phyloP scores from a whole-genome alignment of 2,113 vertebrate genomes.

The Calyptomena viridis region DNA sequence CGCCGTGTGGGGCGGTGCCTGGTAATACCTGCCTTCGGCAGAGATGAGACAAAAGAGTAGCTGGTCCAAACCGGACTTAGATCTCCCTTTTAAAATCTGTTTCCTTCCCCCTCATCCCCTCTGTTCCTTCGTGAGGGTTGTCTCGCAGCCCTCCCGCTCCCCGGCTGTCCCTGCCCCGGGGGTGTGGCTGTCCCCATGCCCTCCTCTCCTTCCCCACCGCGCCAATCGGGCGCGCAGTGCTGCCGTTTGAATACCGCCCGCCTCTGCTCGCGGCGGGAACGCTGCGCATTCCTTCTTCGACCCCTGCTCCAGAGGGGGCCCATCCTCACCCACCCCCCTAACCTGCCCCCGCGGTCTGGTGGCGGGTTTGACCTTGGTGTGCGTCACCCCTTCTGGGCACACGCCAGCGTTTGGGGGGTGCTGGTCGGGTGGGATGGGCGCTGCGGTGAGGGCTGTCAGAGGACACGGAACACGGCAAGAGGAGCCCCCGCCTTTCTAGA shows the following conservation, averaged over 20 bases:
- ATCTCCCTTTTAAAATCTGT: fast-evolving
- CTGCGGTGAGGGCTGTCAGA: background rate
- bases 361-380: background rate
- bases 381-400: background rate
- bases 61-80: background rate
- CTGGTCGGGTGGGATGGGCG: background rate
- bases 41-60: background rate
- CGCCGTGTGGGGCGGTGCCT: too few species aligned
- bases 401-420: background rate
- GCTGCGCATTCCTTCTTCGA: background rate
- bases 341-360: fast-evolving
- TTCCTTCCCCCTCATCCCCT: background rate
- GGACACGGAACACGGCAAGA: background rate
- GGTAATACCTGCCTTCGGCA: background rate
- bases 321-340: background rate
- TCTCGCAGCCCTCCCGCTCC: background rate
- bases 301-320: background rate
- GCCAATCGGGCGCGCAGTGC: conserved; percentile 14
- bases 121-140: background rate
- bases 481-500: background rate
- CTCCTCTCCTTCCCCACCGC: background rate
- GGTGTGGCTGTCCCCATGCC: conserved; percentile 20
- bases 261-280: background rate
- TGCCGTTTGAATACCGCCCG: conserved; percentile 10
- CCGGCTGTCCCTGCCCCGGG: background rate